These are phyloP conservation scores for Gymnoscelis rufifasciata DNA, from an alignment of 2,888 invertebrate genomes.

Conservation along the genomic window DNA sequence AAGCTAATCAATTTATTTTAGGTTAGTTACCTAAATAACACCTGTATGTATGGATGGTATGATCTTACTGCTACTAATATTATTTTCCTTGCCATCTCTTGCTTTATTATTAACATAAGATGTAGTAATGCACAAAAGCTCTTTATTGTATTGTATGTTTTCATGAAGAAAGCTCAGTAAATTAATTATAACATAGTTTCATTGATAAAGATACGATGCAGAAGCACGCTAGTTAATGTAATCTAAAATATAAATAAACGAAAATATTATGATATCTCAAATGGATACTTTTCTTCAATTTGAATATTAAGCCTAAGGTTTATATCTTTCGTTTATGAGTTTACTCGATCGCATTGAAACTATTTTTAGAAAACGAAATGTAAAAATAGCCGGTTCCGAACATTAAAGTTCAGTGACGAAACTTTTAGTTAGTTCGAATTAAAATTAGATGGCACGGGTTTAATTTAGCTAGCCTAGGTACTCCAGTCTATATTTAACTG, in stretches of 20 bases:
- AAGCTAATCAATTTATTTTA: background rate
- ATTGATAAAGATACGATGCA: too few relatives aligned
- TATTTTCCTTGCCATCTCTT: too few relatives aligned
- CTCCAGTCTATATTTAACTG: constrained; percentile 15
- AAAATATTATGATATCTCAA: too few relatives aligned
- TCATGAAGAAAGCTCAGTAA: too few relatives aligned
- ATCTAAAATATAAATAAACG: too few relatives aligned
- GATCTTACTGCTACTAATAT: too few relatives aligned
- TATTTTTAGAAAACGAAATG: background rate
- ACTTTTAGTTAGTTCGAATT: constrained; percentile 9
- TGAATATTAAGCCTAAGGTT: background rate
- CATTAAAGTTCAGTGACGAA: background rate
- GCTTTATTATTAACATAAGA: too few relatives aligned
- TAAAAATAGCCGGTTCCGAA: background rate
- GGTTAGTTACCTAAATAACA: background rate
- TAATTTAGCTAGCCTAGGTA: constrained; percentile 19
- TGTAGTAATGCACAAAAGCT: too few relatives aligned
- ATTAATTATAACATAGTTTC: too few relatives aligned
- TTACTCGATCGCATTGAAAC: background rate
- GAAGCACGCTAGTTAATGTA: too few relatives aligned
- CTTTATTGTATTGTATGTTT: too few relatives aligned
- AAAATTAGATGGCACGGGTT: constrained; percentile 14
- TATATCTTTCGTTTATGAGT: background rate
- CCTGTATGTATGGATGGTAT: too few relatives aligned
- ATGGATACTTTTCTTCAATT: background rate